phyloP scores from a whole-genome alignment of 2,888 invertebrate species.

The Sesia bembeciformis region DNA sequence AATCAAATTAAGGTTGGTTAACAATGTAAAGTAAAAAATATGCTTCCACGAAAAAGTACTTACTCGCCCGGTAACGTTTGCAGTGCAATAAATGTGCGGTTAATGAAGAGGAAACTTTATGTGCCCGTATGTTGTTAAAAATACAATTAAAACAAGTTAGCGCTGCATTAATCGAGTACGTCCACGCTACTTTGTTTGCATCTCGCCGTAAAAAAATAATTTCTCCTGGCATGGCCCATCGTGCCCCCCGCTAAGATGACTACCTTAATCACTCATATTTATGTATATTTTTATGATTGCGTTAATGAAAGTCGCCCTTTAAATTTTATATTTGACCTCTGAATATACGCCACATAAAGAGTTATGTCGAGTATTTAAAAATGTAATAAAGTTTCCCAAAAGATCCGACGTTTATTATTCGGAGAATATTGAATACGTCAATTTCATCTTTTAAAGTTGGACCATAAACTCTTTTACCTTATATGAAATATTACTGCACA shows the following conservation, averaged over 20 bases:
- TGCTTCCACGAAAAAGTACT: background rate
- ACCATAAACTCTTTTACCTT: no score
- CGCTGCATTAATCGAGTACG: slow-evolving; percentile 31
- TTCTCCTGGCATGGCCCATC: slow-evolving; percentile 35
- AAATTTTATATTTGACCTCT: slow-evolving; percentile 31
- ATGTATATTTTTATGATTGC: slow-evolving; percentile 53
- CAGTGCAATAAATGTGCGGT: slow-evolving; percentile 18
- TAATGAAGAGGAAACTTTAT: slow-evolving; percentile 29
- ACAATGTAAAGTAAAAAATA: background rate
- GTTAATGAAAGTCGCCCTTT: slow-evolving; percentile 48
- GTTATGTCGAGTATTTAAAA: slow-evolving; percentile 25
- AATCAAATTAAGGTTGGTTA: background rate
- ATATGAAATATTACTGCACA: no score
- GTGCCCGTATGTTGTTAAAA: slow-evolving; percentile 36
- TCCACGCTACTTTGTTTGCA: slow-evolving; percentile 47
- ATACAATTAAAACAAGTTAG: slow-evolving; percentile 44
- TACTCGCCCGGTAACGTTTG: background rate
- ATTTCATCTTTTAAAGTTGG: background rate
- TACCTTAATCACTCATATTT: slow-evolving; percentile 63
- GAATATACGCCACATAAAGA: slow-evolving; percentile 25
- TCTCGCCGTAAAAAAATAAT: slow-evolving; percentile 46
- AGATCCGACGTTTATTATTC: slow-evolving; percentile 16
- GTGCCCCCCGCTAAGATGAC: slow-evolving; percentile 46
- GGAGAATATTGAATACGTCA: slow-evolving; percentile 13
- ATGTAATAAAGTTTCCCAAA: slow-evolving; percentile 23